Base-by-base conservation (phyloP, 2,888 invertebrate genomes). In the Drosophila leonis region DNA sequence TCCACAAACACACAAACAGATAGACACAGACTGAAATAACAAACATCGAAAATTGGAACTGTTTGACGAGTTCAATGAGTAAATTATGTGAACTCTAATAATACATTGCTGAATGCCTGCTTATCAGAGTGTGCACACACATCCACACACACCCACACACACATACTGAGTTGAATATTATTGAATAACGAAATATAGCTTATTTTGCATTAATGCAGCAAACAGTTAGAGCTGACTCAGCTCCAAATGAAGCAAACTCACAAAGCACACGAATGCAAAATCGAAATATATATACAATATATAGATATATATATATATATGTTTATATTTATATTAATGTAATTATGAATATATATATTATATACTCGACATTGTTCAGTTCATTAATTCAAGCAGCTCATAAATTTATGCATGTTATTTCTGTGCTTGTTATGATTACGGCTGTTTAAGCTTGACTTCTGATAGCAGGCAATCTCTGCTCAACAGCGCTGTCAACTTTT, bases 121-220 rank as follows among this genome's bases (percentile, higher is more conserved):
- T 77, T 75, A 78, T 75, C 78, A 55, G 20, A 52, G 41, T 51
- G 37, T 46, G 33, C 51, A 35, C 56, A 56, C 63, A 27, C 20
- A n/a, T n/a, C 1, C 20, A 35, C 18, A 24, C 54, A 33, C 52
- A 42, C n/a, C n/a, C n/a, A n/a, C n/a, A n/a, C 20, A 35, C 18
- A 24, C 54, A 33, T 46, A 42, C 33, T n/a, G 42, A 61, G 44
- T 42, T 63, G 66, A 56, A 60, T 78, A 57, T 65, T 68, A 65
- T 80, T 78, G 60, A 82, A 86, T 88, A 83, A 71, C 75, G 62
- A 80, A 82, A 62, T 76, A 63, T 72, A 67, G 86, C 86, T 80
- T 72, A 86, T 80, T 88, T 83, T 78, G 88, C 86, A 85, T 78
- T 78, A 80, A 84, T 78, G 70, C 72, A 75, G 54, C 65, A 49